phyloP scores from a whole-genome alignment of 1,140 invertebrate genomes.

The Ceratitis capitata region DNA sequence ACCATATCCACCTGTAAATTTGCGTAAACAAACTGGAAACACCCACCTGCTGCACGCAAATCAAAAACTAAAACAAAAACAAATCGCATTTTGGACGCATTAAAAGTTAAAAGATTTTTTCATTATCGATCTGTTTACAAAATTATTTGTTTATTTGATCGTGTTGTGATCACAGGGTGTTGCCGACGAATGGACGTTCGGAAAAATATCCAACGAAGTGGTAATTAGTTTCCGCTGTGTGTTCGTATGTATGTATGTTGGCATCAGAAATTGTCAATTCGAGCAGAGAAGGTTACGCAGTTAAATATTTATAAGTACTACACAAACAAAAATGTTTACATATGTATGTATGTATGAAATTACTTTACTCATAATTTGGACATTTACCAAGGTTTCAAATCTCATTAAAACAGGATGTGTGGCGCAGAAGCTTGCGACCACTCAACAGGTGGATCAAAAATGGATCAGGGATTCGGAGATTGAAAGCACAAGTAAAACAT shows the following conservation, averaged over 20 bases:
- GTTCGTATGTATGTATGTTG: not conserved
- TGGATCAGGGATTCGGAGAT: no score
- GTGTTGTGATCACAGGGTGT: not conserved
- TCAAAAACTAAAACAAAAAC: no score
- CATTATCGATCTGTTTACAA: not conserved
- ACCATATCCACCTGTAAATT: not conserved
- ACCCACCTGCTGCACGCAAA: not conserved
- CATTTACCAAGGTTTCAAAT: no score
- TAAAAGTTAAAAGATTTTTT: not conserved
- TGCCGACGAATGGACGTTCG: not conserved
- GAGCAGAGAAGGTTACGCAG: no score
- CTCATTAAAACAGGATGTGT: no score
- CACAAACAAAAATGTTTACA: no score
- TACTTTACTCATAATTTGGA: no score
- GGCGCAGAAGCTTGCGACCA: no score
- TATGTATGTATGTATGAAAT: not conserved
- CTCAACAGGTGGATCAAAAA: no score
- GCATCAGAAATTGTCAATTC: no score
- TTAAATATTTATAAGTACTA: no score
- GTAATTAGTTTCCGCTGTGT: not conserved
- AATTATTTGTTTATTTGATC: not conserved
- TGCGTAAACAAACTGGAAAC: not conserved
- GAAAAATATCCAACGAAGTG: not conserved
- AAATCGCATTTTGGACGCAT: not conserved
- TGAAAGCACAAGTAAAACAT: no score